phyloP scores from a whole-genome alignment of 1,140 invertebrate genomes.

The Drosophila murphyi region DNA sequence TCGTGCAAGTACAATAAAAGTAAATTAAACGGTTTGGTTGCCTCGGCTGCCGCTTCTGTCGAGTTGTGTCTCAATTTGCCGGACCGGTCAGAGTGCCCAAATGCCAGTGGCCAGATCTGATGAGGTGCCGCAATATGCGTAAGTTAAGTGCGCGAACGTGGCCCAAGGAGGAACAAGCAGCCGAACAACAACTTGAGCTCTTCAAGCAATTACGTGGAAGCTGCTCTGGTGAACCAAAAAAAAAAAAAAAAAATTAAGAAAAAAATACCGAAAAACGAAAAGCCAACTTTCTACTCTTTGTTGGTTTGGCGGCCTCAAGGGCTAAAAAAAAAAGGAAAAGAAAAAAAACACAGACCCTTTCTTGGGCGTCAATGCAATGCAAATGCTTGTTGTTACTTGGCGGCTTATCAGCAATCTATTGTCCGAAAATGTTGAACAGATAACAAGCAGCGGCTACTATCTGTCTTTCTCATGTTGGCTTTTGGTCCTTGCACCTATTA shows the following conservation, averaged over 20 bases:
- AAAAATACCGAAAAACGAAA: constrained; percentile 12
- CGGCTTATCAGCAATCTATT: constrained; percentile 69
- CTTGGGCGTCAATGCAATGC: constrained; percentile 72
- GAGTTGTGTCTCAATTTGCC: constrained; percentile 73
- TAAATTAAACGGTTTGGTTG: constrained; percentile 66
- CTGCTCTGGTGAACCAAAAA: constrained; percentile 34
- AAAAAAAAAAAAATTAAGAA: constrained; percentile 7
- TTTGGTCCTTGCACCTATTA: constrained; percentile 51
- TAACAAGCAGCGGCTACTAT: constrained; percentile 41
- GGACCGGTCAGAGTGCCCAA: constrained; percentile 25
- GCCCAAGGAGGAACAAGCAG: constrained; percentile 40
- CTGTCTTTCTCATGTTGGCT: constrained; percentile 18
- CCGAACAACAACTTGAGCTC: constrained; percentile 30
- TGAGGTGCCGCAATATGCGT: constrained; percentile 69
- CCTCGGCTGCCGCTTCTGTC: constrained; percentile 22
- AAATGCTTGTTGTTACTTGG: constrained; percentile 47
- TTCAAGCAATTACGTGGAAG: constrained; percentile 65
- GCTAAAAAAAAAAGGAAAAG: constrained; percentile 11
- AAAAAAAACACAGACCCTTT: constrained; percentile 38
- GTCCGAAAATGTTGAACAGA: constrained; percentile 68
- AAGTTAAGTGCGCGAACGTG: constrained; percentile 67
- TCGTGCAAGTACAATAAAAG: constrained; percentile 76
- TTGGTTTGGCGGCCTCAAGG: constrained; percentile 25
- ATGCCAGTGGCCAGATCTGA: constrained; percentile 50
- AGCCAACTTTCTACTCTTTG: constrained; percentile 60